Conservation (phyloP, 2,888 invertebrate species). For the Bellardia bayeri region DNA sequence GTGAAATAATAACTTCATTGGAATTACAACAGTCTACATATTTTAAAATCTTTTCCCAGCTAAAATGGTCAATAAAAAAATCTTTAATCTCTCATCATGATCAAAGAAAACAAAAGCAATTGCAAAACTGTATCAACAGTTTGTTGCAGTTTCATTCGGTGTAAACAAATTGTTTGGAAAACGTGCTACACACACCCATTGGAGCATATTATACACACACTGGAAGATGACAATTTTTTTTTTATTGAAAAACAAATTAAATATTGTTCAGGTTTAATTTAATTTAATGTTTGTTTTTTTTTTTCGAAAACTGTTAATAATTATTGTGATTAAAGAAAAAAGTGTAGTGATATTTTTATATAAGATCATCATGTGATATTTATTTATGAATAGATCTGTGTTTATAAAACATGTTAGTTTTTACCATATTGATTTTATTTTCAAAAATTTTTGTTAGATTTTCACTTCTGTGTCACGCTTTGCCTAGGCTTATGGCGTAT, state of each 20-base stretch:
- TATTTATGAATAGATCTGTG: not conserved
- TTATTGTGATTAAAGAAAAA: not conserved
- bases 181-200: not conserved
- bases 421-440: constrained; percentile 21
- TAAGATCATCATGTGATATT: constrained; percentile 29
- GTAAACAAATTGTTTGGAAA: constrained; percentile 34
- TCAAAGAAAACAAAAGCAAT: not conserved
- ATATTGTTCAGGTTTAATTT: not conserved
- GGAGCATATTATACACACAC: not conserved
- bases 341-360: constrained; percentile 28
- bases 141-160: not conserved
- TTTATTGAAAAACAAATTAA: not conserved
- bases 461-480: constrained; percentile 69
- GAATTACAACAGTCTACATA: constrained; percentile 15
- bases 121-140: not conserved
- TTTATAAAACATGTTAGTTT: constrained; percentile 5
- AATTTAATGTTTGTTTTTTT: not conserved
- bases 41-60: not conserved
- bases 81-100: not conserved
- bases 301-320: not conserved
- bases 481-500: constrained; percentile 40
- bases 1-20: constrained; percentile 57
- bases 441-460: constrained; percentile 34
- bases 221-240: not conserved
- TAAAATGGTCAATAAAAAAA: constrained; percentile 4